Conservation (phyloP, 2,888 invertebrate species). For the Agapostemon virescens region DNA sequence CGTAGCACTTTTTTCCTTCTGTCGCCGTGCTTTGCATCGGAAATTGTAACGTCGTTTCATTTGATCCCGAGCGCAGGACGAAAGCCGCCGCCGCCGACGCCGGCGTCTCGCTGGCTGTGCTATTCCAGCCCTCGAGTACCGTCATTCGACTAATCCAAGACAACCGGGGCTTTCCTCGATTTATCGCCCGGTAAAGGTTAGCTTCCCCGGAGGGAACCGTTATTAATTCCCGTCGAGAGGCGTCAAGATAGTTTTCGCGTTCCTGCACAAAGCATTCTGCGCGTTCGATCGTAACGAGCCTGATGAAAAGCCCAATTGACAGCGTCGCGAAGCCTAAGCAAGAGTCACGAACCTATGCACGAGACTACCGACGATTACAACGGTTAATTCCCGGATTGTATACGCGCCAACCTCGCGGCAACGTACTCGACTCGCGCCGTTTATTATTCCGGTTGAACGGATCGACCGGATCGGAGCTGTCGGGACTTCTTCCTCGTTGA, state of each 20-base stretch:
- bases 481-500: background rate
- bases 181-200: background rate
- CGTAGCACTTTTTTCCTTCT: slow-evolving; percentile 29
- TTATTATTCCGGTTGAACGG: slow-evolving; percentile 1
- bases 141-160: slow-evolving; percentile 31
- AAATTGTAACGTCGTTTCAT: slow-evolving; percentile 61
- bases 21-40: slow-evolving; percentile 35
- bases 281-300: slow-evolving; percentile 10
- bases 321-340: background rate
- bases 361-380: background rate
- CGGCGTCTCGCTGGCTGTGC: too few relatives aligned
- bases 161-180: slow-evolving; percentile 11
- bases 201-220: slow-evolving; percentile 13
- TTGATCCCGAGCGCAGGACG: background rate
- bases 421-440: background rate
- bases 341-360: background rate
- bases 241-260: slow-evolving; percentile 22
- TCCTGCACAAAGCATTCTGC: slow-evolving; percentile 23
- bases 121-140: background rate
- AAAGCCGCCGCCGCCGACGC: background rate
- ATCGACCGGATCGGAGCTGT: background rate
- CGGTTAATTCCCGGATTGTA: slow-evolving; percentile 10
- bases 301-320: slow-evolving; percentile 45
- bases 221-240: slow-evolving; percentile 40
- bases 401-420: background rate